These are phyloP conservation scores for Protonibea diacanthus DNA, from an alignment of 2,797 vertebrate species.

Conservation along the genomic window DNA sequence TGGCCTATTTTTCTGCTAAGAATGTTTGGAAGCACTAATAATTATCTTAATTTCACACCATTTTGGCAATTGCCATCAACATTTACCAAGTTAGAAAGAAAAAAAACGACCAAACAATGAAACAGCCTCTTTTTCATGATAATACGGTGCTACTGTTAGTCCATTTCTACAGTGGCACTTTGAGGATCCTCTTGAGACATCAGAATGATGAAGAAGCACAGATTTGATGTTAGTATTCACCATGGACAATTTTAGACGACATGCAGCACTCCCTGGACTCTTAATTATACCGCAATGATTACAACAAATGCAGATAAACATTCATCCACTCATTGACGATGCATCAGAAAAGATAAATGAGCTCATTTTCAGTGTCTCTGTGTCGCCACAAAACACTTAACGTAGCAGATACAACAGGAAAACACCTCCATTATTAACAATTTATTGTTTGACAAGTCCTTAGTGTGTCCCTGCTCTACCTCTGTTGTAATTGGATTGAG, in stretches of 20 bases:
- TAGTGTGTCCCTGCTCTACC: conserved; percentile 21
- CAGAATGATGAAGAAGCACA: neutral
- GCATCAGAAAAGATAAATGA: conserved; percentile 50
- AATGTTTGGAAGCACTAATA: neutral
- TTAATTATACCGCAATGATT: conserved; percentile 10
- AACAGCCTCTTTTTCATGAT: neutral
- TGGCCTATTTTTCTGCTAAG: neutral
- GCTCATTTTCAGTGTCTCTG: conserved; percentile 31
- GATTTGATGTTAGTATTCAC: neutral
- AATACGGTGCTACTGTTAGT: neutral
- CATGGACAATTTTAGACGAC: neutral
- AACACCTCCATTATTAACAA: conserved; percentile 48
- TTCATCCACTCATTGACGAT: conserved; percentile 8
- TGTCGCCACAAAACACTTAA: conserved; percentile 26
- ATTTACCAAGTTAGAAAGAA: neutral
- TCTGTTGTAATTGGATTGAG: conserved; percentile 21
- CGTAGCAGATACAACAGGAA: neutral
- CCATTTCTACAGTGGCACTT: neutral
- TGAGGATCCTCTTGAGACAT: neutral
- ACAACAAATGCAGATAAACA: conserved; percentile 31
- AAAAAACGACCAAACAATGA: neutral
- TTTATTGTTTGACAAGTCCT: conserved; percentile 47
- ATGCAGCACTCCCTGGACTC: neutral
- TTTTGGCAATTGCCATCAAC: neutral
- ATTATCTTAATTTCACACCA: neutral